Evolutionary conservation across 2,888 invertebrate genomes (phyloP).

Genomic region (Choreutis nemorana): DNA sequence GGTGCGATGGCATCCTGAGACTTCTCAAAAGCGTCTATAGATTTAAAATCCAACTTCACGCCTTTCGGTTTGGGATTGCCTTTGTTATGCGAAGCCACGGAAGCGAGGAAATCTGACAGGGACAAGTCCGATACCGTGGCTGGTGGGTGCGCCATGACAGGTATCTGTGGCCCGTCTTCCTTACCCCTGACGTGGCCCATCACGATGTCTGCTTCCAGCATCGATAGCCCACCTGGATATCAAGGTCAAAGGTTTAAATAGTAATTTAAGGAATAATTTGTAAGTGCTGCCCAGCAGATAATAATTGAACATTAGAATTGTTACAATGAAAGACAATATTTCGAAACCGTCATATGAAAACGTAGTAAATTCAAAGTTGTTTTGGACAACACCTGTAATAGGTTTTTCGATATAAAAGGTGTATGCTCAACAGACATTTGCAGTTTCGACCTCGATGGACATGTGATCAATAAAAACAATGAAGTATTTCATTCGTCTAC

Average conservation of each 20-base stretch:
- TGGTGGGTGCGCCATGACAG: conserved; percentile 91
- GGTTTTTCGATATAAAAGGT: no score
- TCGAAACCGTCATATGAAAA: no score
- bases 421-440: no score
- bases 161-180: conserved; percentile 55
- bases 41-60: conserved; percentile 89
- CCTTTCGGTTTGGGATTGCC: conserved; percentile 69
- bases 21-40: conserved; percentile 73
- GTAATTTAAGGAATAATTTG: conserved; percentile 12
- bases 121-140: conserved; percentile 75
- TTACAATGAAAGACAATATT: no score
- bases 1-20: conserved; percentile 55
- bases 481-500: no score
- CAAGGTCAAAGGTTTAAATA: neutral
- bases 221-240: conserved; percentile 69
- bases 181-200: conserved; percentile 68
- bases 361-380: no score
- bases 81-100: conserved; percentile 61
- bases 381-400: no score
- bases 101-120: conserved; percentile 73
- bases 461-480: no score
- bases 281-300: no score
- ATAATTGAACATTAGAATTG: no score
- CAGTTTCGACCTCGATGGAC: no score
- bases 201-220: conserved; percentile 88